These are phyloP conservation scores for Odobenus rosmarus DNA, from an alignment of 2,113 vertebrate species.

Conservation along the genomic window DNA sequence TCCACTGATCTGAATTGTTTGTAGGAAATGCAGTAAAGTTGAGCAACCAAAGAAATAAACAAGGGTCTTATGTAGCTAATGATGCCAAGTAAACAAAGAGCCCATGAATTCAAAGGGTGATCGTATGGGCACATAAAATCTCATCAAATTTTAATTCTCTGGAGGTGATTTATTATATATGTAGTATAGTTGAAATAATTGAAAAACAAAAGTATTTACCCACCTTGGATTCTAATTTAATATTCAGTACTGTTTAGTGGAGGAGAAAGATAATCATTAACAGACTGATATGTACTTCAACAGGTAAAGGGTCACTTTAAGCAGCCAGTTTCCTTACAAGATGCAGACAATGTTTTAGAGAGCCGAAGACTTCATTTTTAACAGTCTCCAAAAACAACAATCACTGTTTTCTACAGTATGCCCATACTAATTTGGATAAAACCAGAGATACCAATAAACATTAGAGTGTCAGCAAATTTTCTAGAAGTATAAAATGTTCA, in stretches of 20 bases:
- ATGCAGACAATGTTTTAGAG: neutral
- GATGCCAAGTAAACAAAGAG: neutral
- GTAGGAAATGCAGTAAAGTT: neutral
- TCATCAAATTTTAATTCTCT: neutral
- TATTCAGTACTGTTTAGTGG: neutral
- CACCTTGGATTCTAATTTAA: constrained; percentile 20
- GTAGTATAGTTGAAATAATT: neutral
- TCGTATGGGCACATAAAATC: neutral
- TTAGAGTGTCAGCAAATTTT: neutral
- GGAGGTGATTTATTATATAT: neutral
- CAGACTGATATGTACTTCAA: neutral
- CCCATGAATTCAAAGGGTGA: neutral
- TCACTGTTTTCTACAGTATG: neutral
- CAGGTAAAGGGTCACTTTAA: neutral
- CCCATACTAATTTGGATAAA: neutral
- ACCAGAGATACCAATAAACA: neutral
- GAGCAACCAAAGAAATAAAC: neutral
- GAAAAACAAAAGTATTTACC: neutral
- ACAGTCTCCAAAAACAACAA: neutral
- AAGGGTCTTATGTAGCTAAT: neutral
- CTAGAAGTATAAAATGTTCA: neutral
- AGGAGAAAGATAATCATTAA: neutral
- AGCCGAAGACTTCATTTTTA: neutral
- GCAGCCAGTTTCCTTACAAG: neutral
- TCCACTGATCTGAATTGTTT: neutral